Evolutionary conservation across 2,113 vertebrate genomes (phyloP).

Genomic region (Chaetura pelagica): DNA sequence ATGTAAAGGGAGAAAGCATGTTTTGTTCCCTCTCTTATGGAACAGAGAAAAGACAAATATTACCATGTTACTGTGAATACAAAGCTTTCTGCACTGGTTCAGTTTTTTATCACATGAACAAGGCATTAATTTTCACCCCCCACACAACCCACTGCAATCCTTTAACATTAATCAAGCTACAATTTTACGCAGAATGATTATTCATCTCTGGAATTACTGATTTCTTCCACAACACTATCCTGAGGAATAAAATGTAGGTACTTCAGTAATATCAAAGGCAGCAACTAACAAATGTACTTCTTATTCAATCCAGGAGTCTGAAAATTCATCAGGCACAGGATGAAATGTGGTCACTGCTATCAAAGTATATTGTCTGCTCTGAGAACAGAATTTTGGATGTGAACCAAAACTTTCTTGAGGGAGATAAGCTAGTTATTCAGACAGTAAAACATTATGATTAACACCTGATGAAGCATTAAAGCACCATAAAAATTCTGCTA

Average conservation of each 20-base stretch:
- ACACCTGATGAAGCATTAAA: constrained; percentile 49
- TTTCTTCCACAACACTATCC: background rate
- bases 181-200: background rate
- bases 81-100: background rate
- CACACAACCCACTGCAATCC: background rate
- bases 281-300: background rate
- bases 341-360: constrained; percentile 26
- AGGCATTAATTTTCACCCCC: background rate
- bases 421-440: constrained; percentile 46
- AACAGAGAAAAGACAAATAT: background rate
- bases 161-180: background rate
- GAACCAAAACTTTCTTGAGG: constrained; percentile 38
- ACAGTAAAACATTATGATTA: constrained; percentile 42
- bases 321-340: background rate
- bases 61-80: background rate
- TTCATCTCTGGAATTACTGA: background rate
- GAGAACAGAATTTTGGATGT: constrained; percentile 17
- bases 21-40: background rate
- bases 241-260: background rate
- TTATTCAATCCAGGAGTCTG: background rate
- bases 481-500: constrained; percentile 41
- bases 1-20: background rate
- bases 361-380: constrained; percentile 27
- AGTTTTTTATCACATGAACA: background rate
- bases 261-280: background rate